Conservation (phyloP, 1,140 invertebrate genomes). For the Neocloeon triangulifer region DNA sequence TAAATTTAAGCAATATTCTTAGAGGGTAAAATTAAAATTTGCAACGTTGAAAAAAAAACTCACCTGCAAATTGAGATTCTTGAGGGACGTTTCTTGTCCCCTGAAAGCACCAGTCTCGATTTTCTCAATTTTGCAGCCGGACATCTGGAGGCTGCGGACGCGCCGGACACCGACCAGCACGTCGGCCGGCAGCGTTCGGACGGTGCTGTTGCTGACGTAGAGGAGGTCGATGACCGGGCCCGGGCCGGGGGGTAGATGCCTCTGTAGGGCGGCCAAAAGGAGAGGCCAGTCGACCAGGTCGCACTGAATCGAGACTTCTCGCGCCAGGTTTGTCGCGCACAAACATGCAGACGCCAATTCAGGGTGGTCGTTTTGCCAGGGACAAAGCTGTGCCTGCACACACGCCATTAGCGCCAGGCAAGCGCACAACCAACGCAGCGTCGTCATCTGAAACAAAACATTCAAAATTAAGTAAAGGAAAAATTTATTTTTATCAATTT, state of each 20-base stretch:
- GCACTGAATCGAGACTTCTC: constrained; percentile 69
- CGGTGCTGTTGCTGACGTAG: constrained; percentile 70
- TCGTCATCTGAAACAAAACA: too few relatives aligned
- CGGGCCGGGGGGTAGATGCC: constrained; percentile 38
- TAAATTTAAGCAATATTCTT: too few relatives aligned
- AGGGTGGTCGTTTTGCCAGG: constrained; percentile 9
- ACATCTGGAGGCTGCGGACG: constrained; percentile 64
- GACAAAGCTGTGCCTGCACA: background rate
- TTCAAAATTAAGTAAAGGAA: background rate
- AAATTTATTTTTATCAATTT: too few relatives aligned
- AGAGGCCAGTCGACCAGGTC: constrained; percentile 60
- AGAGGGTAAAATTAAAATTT: too few relatives aligned
- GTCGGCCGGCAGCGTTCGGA: constrained; percentile 36
- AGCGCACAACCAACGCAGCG: too few relatives aligned
- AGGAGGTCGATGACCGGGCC: constrained; percentile 52
- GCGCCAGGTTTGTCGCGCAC: constrained; percentile 61
- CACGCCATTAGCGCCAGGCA: too few relatives aligned
- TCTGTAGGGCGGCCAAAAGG: constrained; percentile 37
- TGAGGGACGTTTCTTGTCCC: constrained; percentile 57
- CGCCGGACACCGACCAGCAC: constrained; percentile 41
- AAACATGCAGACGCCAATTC: constrained; percentile 68
- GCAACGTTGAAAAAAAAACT: too few relatives aligned
- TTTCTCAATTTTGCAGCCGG: constrained; percentile 50
- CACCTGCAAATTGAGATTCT: constrained; percentile 81
- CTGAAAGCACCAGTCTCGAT: constrained; percentile 50